phyloP scores from a whole-genome alignment of 2,797 vertebrate species.

The Helostoma temminkii region DNA sequence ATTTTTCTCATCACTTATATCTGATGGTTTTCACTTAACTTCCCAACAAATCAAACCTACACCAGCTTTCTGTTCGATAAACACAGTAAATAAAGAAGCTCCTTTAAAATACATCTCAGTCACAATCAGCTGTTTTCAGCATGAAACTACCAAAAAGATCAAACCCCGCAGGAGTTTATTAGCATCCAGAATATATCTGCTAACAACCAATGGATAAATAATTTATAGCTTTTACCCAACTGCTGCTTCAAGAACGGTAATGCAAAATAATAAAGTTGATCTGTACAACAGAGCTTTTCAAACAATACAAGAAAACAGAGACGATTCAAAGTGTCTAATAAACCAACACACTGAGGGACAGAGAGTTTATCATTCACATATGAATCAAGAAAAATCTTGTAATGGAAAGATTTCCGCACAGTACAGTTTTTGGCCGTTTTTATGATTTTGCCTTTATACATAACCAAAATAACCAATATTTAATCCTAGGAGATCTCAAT shows the following conservation, averaged over 20 bases:
- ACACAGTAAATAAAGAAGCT: constrained; percentile 49
- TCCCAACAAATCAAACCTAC: constrained; percentile 17
- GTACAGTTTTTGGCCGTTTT: too few relatives aligned
- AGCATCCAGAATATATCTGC: constrained; percentile 73
- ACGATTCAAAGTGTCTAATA: constrained; percentile 43
- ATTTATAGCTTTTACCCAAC: constrained; percentile 79
- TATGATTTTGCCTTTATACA: too few relatives aligned
- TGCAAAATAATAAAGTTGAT: constrained; percentile 65
- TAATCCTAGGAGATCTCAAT: too few relatives aligned
- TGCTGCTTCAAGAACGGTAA: constrained; percentile 67
- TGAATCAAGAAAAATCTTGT: constrained; percentile 2
- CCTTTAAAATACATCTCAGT: constrained; percentile 58
- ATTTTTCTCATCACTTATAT: constrained; percentile 18
- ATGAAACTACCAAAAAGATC: constrained; percentile 65
- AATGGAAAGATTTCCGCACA: constrained; percentile 22
- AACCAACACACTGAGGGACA: constrained; percentile 11
- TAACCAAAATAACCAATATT: too few relatives aligned
- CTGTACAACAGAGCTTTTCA: constrained; percentile 52
- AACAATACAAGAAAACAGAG: constrained; percentile 40
- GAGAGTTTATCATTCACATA: too few relatives aligned
- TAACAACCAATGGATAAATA: constrained; percentile 78
- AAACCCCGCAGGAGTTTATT: constrained; percentile 80
- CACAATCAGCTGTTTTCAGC: constrained; percentile 70
- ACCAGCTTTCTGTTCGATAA: constrained; percentile 42
- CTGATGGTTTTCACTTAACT: constrained; percentile 15